A percentile compares a stretch with the other conserved stretches of the same genome.
Conservation (phyloP, 2,797 vertebrate species). For the Anniella stebbinsi region DNA sequence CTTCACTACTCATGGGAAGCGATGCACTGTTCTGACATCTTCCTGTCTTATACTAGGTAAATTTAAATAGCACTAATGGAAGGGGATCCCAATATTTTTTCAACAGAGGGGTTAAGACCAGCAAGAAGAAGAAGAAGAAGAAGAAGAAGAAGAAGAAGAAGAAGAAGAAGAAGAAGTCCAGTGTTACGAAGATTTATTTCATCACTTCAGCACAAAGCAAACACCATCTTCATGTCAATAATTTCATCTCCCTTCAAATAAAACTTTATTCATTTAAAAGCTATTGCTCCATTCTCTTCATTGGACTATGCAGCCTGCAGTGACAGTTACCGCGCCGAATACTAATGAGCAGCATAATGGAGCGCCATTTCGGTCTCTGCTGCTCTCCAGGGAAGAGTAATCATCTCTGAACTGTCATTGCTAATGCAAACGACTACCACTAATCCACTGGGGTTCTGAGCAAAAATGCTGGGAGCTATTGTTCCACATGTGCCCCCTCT, state of each 20-base stretch:
- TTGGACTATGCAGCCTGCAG: conserved; percentile 54
- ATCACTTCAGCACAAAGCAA: conserved; percentile 44
- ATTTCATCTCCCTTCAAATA: conserved; percentile 51
- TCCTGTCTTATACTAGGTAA: not conserved
- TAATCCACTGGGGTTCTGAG: conserved; percentile 53
- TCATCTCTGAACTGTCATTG: conserved; percentile 65
- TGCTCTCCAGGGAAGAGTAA: conserved; percentile 66
- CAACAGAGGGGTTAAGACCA: conserved; percentile 31
- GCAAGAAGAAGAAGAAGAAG: not conserved
- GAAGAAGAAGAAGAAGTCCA: not conserved
- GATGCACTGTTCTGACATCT: not conserved
- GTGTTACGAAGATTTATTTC: conserved; percentile 51
- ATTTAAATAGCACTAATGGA: not conserved
- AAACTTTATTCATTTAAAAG: conserved; percentile 69
- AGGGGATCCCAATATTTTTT: conserved; percentile 21
- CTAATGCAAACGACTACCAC: conserved; percentile 62
- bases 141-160: too few species aligned
- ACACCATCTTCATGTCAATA: conserved; percentile 49
- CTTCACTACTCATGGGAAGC: not conserved
- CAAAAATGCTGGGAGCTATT: conserved; percentile 55
- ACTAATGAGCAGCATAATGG: conserved; percentile 71
- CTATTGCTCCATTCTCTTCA: conserved; percentile 50
- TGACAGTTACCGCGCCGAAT: conserved; percentile 55
- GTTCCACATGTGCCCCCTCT: conserved; percentile 50
- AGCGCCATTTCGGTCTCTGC: conserved; percentile 64